Evolutionary conservation across 2,888 invertebrate genomes (phyloP).

Genomic region (Drepana falcataria): DNA sequence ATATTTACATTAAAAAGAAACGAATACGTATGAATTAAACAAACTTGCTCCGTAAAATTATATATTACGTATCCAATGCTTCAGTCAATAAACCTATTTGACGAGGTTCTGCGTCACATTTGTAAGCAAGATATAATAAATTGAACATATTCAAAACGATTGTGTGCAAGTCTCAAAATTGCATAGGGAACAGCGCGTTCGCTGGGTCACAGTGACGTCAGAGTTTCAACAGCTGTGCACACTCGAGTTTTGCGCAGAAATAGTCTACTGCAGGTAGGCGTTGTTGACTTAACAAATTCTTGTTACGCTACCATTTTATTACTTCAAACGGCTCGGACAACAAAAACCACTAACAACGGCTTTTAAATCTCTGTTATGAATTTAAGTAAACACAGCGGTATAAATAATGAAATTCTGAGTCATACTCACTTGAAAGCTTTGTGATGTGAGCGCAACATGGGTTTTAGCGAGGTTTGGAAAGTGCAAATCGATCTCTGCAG

Average conservation of each 20-base stretch:
- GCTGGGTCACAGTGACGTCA: constrained; percentile 35
- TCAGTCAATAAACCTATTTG: background rate
- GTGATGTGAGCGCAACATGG: too few relatives aligned
- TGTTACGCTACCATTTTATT: background rate
- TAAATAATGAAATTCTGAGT: too few relatives aligned
- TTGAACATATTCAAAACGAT: background rate
- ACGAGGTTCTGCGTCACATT: background rate
- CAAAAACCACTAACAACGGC: background rate
- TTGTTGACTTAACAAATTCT: background rate
- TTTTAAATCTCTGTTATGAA: background rate
- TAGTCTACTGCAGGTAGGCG: constrained; percentile 20
- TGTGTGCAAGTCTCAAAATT: background rate
- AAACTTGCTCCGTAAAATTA: background rate
- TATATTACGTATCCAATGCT: background rate
- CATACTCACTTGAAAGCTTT: too few relatives aligned
- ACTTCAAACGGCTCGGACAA: background rate
- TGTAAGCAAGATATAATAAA: background rate
- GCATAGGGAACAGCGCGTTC: constrained; percentile 17
- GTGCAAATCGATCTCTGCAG: too few relatives aligned
- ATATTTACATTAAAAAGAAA: background rate
- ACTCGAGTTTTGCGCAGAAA: constrained; percentile 32
- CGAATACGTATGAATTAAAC: background rate
- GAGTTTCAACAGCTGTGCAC: constrained; percentile 33
- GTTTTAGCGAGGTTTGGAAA: too few relatives aligned
- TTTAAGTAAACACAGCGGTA: too few relatives aligned